A percentile compares a stretch with the other conserved stretches of the same genome.
phyloP scores from a whole-genome alignment of 2,797 vertebrate species.

The Xiphorhynchus erythropygius region DNA sequence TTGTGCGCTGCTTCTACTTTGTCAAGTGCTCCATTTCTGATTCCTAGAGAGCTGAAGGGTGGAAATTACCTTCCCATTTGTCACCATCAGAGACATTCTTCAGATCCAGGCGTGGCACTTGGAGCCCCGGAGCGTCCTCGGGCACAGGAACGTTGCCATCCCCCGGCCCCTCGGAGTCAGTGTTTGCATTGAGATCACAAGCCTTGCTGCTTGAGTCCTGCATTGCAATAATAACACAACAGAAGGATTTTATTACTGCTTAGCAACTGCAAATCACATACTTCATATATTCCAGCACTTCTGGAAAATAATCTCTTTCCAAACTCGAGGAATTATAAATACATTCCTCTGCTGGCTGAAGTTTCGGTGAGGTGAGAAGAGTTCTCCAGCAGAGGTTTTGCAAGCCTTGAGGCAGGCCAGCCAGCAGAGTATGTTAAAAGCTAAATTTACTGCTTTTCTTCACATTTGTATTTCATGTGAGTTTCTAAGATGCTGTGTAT shows the following conservation, averaged over 20 bases:
- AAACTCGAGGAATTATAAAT: background rate
- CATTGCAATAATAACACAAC: constrained; percentile 30
- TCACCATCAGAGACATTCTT: constrained; percentile 78
- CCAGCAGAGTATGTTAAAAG: background rate
- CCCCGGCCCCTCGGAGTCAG: constrained; percentile 66
- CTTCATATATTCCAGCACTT: background rate
- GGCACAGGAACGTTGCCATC: constrained; percentile 45
- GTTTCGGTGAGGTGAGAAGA: background rate
- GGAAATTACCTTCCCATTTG: constrained; percentile 82
- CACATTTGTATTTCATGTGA: background rate
- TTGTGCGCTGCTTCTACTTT: background rate
- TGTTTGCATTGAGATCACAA: constrained; percentile 79
- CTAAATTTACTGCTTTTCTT: background rate
- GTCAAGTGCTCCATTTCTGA: background rate
- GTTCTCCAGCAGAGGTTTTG: background rate
- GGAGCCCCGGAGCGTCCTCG: constrained; percentile 63
- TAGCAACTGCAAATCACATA: background rate
- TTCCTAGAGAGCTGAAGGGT: background rate
- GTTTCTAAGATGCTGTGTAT: background rate
- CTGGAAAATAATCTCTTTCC: background rate
- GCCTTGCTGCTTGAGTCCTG: constrained; percentile 74
- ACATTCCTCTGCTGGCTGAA: background rate
- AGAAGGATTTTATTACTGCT: background rate
- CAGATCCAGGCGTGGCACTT: constrained; percentile 77
- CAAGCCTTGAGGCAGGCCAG: background rate